Evolutionary conservation across 2,113 vertebrate genomes (phyloP).

Genomic region (Oncorhynchus kisutch): DNA sequence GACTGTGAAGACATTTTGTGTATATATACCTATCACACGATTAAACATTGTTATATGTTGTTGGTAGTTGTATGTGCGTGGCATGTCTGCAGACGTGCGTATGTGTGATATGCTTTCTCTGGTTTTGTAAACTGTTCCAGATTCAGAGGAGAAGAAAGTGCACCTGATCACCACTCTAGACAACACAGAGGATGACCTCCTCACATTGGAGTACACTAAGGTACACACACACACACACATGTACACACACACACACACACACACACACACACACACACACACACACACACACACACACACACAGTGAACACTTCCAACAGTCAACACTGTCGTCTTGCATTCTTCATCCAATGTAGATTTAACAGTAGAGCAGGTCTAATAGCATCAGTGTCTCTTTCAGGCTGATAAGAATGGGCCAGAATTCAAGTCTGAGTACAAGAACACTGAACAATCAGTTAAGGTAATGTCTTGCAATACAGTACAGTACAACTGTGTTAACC

Average conservation of each 20-base stretch:
- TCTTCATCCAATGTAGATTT: too few species aligned
- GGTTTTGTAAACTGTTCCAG: conserved; percentile 57
- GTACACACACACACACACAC: conserved; percentile 5
- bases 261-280: conserved; percentile 42
- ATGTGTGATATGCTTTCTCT: conserved; percentile 4
- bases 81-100: not conserved
- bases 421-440: conserved; percentile 82
- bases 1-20: too few species aligned
- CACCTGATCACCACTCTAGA: conserved; percentile 92
- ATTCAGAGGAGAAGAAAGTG: conserved; percentile 84
- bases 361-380: too few species aligned
- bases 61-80: not conserved
- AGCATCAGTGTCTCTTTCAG: conserved; percentile 57
- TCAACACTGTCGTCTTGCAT: too few species aligned
- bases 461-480: conserved; percentile 63
- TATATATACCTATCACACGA: too few species aligned
- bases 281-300: conserved; percentile 29
- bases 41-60: too few species aligned
- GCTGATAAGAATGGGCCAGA: conserved; percentile 84
- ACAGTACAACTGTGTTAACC: not conserved
- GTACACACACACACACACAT: conserved; percentile 62
- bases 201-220: conserved; percentile 88
- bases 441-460: conserved; percentile 88
- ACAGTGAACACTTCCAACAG: not conserved
- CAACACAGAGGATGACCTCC: conserved; percentile 88